These are phyloP conservation scores for Podotricha telesiphe DNA, from an alignment of 2,888 invertebrate genomes.

Conservation along the genomic window DNA sequence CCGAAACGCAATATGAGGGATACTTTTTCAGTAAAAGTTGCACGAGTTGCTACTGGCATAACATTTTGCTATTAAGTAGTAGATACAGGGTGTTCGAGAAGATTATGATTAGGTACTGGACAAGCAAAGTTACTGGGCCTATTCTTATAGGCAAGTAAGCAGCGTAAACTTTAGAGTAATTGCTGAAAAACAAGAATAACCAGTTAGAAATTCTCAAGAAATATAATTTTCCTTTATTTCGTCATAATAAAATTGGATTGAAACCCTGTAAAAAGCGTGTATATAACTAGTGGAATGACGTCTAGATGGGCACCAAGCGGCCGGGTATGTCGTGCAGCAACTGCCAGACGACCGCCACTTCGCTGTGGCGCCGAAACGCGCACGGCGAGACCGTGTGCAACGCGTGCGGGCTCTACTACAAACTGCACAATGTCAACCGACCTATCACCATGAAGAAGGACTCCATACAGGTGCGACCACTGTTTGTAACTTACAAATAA, in stretches of 20 bases:
- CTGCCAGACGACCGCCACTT: slow-evolving; percentile 95
- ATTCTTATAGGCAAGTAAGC: no score
- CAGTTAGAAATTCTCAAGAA: background rate
- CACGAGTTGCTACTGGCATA: no score
- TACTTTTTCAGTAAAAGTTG: no score
- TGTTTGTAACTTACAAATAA: no score
- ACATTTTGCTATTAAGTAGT: no score
- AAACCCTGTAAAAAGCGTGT: background rate
- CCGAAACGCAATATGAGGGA: no score
- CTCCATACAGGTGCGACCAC: slow-evolving; percentile 70
- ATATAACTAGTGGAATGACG: background rate
- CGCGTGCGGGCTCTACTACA: slow-evolving; percentile 98
- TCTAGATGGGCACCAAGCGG: slow-evolving; percentile 87
- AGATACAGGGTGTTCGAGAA: no score
- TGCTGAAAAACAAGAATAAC: background rate
- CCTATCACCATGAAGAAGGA: slow-evolving; percentile 92
- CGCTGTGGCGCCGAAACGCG: slow-evolving; percentile 88
- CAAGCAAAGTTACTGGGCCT: no score
- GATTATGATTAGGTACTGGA: no score
- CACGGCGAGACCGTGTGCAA: slow-evolving; percentile 99
- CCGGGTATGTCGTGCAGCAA: slow-evolving; percentile 93
- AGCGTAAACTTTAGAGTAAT: no score
- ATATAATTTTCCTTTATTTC: background rate
- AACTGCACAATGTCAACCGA: slow-evolving; percentile 94
- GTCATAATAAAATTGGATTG: slow-evolving; percentile 19